Percentiles rank a stretch among this genome's conserved stretches.
Evolutionary conservation across 2,797 vertebrate species (phyloP).

Genomic region (Acestrorhynchus altus): DNA sequence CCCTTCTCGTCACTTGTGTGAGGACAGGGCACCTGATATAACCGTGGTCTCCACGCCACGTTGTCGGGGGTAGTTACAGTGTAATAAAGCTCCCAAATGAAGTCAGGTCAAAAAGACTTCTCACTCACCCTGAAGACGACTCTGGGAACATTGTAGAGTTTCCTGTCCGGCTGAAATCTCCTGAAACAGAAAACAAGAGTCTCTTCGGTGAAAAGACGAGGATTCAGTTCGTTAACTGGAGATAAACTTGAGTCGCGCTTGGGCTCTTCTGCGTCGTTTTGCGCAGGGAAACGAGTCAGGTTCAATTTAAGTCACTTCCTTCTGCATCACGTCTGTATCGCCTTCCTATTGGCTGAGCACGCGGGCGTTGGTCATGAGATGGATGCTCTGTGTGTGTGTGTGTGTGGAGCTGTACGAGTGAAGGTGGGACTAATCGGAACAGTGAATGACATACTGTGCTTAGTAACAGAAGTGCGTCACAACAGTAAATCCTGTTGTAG

Average conservation of each 20-base stretch:
- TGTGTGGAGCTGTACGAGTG: background rate
- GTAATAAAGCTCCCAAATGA: too few species aligned
- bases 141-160: background rate
- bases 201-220: background rate
- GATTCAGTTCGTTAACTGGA: background rate
- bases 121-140: constrained; percentile 4
- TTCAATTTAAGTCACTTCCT: background rate
- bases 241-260: background rate
- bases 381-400: constrained; percentile 3
- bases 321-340: background rate
- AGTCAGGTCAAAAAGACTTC: background rate
- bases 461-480: too few species aligned
- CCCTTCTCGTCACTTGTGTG: background rate
- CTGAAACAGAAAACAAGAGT: background rate
- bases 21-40: background rate
- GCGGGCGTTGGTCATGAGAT: background rate
- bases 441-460: too few species aligned
- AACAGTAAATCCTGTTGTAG: too few species aligned
- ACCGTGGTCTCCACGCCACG: too few species aligned
- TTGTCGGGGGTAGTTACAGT: too few species aligned
- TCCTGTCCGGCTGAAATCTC: background rate
- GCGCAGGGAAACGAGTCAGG: background rate
- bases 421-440: too few species aligned
- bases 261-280: background rate
- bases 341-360: background rate